A percentile compares a stretch with the other conserved stretches of the same genome.
Conservation (phyloP, 2,797 vertebrate genomes). For the Tarsius wallacei region DNA sequence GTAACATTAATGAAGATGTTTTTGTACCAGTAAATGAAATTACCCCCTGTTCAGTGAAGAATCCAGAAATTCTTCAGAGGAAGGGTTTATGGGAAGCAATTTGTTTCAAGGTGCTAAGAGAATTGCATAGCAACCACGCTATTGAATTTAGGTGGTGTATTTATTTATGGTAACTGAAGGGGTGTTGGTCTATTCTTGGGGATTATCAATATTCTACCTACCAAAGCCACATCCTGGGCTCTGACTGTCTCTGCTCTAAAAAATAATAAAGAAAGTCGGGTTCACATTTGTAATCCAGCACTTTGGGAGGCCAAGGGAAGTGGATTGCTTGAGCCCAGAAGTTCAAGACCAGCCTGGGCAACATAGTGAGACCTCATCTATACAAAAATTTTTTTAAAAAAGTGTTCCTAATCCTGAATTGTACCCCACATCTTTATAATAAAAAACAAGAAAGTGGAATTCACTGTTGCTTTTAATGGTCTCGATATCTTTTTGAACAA, state of each 20-base stretch:
- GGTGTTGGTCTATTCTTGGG: not conserved
- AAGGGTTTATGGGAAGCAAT: not conserved
- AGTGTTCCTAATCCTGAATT: too few relatives aligned
- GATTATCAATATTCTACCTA: not conserved
- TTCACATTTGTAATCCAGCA: too few relatives aligned
- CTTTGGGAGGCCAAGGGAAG: too few relatives aligned
- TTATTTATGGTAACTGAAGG: not conserved
- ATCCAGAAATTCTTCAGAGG: not conserved
- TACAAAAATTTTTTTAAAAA: too few relatives aligned
- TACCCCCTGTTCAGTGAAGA: not conserved
- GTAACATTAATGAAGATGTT: not conserved
- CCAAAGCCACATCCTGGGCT: not conserved
- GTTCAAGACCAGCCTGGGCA: too few relatives aligned
- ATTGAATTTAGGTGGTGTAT: conserved; percentile 18
- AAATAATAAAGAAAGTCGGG: too few relatives aligned
- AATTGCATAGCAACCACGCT: not conserved
- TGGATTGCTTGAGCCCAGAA: too few relatives aligned
- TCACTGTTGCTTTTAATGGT: not conserved
- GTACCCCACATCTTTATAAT: too few relatives aligned
- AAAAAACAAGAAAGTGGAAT: too few relatives aligned
- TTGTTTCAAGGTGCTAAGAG: not conserved
- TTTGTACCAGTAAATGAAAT: not conserved
- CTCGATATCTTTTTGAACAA: conserved; percentile 2
- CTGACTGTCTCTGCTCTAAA: not conserved
- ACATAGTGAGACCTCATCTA: too few relatives aligned